phyloP scores from a whole-genome alignment of 2,113 vertebrate species.

The Phrynosoma platyrhinos region DNA sequence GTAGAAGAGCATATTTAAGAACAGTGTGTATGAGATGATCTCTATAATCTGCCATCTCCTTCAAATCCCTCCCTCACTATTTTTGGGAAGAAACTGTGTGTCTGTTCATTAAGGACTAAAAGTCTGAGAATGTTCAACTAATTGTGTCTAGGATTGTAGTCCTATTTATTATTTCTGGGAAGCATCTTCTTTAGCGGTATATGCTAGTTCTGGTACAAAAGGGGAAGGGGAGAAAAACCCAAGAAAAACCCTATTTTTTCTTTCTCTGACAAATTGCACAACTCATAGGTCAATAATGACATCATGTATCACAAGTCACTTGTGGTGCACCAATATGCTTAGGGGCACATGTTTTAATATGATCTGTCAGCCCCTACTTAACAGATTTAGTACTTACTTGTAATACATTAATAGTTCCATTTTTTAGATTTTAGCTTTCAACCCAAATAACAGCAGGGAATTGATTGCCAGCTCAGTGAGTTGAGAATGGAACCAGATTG shows the following conservation, averaged over 20 bases:
- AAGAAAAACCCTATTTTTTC: conserved; percentile 28
- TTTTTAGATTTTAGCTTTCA: conserved; percentile 66
- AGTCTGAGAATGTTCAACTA: not conserved
- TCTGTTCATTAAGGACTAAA: not conserved
- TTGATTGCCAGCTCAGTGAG: conserved; percentile 66
- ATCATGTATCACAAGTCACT: conserved; percentile 67
- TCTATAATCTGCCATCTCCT: not conserved
- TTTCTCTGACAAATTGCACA: conserved; percentile 54
- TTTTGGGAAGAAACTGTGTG: conserved; percentile 9
- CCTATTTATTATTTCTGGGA: conserved; percentile 7
- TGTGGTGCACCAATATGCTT: conserved; percentile 46
- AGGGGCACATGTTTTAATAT: conserved; percentile 60
- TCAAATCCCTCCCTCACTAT: not conserved
- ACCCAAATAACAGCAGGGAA: conserved; percentile 63
- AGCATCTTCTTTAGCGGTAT: conserved; percentile 24
- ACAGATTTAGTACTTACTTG: conserved; percentile 60
- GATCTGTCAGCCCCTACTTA: conserved; percentile 67
- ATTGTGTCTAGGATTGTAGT: not conserved
- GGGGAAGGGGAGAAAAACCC: not conserved
- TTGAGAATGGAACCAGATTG: conserved; percentile 64
- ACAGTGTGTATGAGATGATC: not conserved
- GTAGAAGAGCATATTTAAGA: not conserved
- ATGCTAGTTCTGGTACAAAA: not conserved
- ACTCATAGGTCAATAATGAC: conserved; percentile 71
- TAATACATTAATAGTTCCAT: conserved; percentile 70